Evolutionary conservation across 1,140 invertebrate species (phyloP).

Genomic region (Agrilus planipennis): DNA sequence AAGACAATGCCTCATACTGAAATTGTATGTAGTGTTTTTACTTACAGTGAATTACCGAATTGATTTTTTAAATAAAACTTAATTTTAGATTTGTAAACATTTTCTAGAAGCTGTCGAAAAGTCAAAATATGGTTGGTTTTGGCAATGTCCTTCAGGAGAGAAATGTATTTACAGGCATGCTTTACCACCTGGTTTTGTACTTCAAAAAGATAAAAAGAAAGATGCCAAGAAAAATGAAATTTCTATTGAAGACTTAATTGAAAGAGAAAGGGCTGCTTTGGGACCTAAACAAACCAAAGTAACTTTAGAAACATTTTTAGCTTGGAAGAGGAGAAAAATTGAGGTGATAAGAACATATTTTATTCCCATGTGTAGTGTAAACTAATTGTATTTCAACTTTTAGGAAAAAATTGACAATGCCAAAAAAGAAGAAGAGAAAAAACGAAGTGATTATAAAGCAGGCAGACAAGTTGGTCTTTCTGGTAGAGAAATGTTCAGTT

Average conservation of each 20-base stretch:
- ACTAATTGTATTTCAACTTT: no score
- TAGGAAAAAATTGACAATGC: constrained; percentile 43
- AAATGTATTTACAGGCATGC: constrained; percentile 94
- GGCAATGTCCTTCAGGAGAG: constrained; percentile 90
- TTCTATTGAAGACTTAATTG: constrained; percentile 83
- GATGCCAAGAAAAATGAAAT: constrained; percentile 83
- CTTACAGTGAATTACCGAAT: background rate
- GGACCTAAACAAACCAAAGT: constrained; percentile 79
- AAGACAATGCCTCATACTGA: constrained; percentile 63
- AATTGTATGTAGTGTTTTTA: constrained; percentile 48
- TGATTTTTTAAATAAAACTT: constrained; percentile 1
- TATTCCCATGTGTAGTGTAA: no score
- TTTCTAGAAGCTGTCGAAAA: constrained; percentile 98
- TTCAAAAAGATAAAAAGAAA: constrained; percentile 85
- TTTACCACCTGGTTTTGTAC: constrained; percentile 86
- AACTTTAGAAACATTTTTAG: constrained; percentile 89
- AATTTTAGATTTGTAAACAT: constrained; percentile 88
- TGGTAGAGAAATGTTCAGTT: constrained; percentile 98
- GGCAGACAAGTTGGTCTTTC: constrained; percentile 85
- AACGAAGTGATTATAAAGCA: constrained; percentile 83
- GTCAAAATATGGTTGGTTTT: constrained; percentile 99
- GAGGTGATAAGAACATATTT: constrained; percentile 31
- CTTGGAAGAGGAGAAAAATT: constrained; percentile 98
- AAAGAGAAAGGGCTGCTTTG: constrained; percentile 79
- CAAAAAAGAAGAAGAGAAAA: constrained; percentile 78